Base-by-base conservation (phyloP, 1,140 invertebrate species). In the Brachionus koreanus region DNA sequence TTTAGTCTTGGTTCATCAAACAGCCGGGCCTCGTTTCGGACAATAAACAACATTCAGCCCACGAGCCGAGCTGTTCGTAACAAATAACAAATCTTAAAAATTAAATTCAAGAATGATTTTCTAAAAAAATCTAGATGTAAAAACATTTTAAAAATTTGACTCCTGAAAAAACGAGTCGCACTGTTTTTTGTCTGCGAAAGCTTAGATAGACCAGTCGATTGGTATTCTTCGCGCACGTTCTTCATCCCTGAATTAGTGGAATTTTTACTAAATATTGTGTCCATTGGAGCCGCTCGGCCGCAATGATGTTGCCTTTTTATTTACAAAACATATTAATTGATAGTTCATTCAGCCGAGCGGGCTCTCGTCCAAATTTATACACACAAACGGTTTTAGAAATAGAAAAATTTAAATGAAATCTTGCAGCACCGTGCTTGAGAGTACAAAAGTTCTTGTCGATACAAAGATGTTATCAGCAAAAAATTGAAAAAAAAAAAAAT, bases 361-460 rank as follows among this genome's bases (percentile, higher is more conserved):
- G 49, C 49, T 9, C 9, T 9, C 19, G 49, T 57, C 49, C 5
- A 6, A 57, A 57, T 49, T 57, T 19, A 57, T 16, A 57, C 49
- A 57, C 49, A 57, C 49, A 57, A 57, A 57, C 49, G 49, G 49
- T 19, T 57, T 57, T 23, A 19, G 29, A 29, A 57, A 25, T 57
- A 57, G 37, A 37, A 39, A 69, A 37, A 19, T 39, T 39, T 16
- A 69, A 23, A 10, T 69, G 65, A 39, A 39, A 69, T 69, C 65
- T 69, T 69, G 65, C 65, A 69, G 65, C 65, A 69, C 35, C 33
- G 13, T 37, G 65, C 65, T 69, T 69, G 65, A 69, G 33, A 69
- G 37, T 37, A 37, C 65, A 39, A 57, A 16, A 16, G 33, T 69
- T 69, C 16, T 69, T 69, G 16, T 37, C 12, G 65, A 69, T 39